phyloP scores from a whole-genome alignment of 1,140 invertebrate species.

The Lordiphosa collinella region DNA sequence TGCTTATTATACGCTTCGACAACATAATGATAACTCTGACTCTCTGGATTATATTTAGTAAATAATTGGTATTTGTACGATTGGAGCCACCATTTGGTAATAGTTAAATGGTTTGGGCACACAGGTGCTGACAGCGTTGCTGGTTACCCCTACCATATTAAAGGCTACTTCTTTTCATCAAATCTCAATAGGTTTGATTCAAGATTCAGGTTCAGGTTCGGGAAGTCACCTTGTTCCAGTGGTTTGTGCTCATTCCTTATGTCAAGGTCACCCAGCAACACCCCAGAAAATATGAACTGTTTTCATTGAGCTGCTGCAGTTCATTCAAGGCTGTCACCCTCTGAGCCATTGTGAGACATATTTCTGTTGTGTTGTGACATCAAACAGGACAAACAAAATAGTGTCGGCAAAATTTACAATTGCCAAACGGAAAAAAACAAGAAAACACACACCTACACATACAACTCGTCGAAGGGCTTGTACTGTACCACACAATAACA shows the following conservation, averaged over 20 bases:
- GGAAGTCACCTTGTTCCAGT: too few species aligned
- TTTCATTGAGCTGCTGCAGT: conserved; percentile 35
- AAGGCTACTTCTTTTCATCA: too few species aligned
- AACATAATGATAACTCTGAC: conserved; percentile 53
- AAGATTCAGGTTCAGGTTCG: too few species aligned
- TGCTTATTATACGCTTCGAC: conserved; percentile 77
- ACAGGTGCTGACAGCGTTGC: conserved; percentile 42
- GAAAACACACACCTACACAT: neutral
- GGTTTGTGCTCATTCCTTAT: too few species aligned
- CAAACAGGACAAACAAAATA: conserved; percentile 13
- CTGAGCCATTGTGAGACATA: conserved; percentile 32
- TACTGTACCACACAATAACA: neutral
- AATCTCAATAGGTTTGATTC: too few species aligned
- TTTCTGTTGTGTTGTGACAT: conserved; percentile 44
- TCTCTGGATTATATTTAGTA: conserved; percentile 55
- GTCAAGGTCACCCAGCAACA: neutral
- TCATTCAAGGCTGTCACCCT: conserved; percentile 38
- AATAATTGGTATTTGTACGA: conserved; percentile 43
- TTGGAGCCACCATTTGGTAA: conserved; percentile 25
- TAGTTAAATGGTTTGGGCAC: conserved; percentile 42
- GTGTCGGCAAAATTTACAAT: conserved; percentile 43
- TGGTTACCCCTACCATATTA: too few species aligned
- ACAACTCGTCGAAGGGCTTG: too few species aligned
- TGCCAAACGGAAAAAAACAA: conserved; percentile 19
- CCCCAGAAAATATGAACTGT: conserved; percentile 14